These are phyloP conservation scores for Lacanobia wlatinum DNA, from an alignment of 2,888 invertebrate species.

Conservation along the genomic window DNA sequence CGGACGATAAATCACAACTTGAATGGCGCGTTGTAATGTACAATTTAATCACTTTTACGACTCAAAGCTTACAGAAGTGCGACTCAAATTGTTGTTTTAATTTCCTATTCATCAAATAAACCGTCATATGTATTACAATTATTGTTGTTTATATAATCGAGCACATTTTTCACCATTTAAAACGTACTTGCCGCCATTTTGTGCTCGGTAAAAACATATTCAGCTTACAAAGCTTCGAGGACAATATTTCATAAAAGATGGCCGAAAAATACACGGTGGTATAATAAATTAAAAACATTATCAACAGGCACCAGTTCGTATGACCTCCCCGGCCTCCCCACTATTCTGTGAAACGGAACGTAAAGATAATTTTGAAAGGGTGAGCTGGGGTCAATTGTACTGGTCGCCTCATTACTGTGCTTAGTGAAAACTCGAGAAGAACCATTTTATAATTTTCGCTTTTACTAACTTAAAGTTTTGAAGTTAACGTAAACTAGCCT, in stretches of 20 bases:
- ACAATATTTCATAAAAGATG: conserved; percentile 74
- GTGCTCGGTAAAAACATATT: conserved; percentile 66
- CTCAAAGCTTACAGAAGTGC: conserved; percentile 24
- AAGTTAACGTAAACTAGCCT: conserved; percentile 59
- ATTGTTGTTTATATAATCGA: conserved; percentile 58
- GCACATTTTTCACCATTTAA: conserved; percentile 64
- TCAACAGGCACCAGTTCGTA: conserved; percentile 62
- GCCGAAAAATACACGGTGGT: conserved; percentile 74
- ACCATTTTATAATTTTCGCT: conserved; percentile 75
- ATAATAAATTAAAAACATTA: conserved; percentile 79
- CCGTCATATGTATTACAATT: conserved; percentile 39
- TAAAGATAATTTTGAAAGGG: conserved; percentile 41
- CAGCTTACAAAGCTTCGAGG: conserved; percentile 68
- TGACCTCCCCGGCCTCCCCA: conserved; percentile 46
- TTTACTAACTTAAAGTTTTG: conserved; percentile 59
- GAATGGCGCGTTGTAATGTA: conserved; percentile 22
- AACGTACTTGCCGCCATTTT: conserved; percentile 62
- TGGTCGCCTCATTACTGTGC: conserved; percentile 66
- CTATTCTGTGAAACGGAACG: conserved; percentile 42
- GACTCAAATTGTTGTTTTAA: conserved; percentile 32
- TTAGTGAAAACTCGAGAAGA: conserved; percentile 73
- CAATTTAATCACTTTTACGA: conserved; percentile 42
- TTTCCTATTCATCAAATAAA: conserved; percentile 42
- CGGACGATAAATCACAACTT: conserved; percentile 43
- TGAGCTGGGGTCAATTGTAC: conserved; percentile 59